Conservation (phyloP, 1,140 invertebrate species). For the Chrysomallon squamiferum region DNA sequence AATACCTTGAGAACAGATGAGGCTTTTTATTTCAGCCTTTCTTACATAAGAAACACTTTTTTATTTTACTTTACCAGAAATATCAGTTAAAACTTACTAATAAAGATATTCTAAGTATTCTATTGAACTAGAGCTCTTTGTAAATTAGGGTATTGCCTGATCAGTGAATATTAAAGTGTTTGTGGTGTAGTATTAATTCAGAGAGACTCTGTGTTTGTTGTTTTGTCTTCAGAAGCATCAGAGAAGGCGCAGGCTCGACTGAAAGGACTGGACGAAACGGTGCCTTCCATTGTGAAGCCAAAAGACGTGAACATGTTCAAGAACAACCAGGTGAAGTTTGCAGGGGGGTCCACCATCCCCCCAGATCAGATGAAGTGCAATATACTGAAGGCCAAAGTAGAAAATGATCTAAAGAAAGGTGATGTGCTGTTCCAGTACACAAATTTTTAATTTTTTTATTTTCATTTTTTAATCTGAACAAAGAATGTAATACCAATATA, state of each 20-base stretch:
- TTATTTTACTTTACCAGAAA: too few species aligned
- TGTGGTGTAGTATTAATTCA: too few species aligned
- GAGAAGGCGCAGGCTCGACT: slow-evolving; percentile 61
- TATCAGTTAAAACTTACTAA: too few species aligned
- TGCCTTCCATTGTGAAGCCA: slow-evolving; percentile 28
- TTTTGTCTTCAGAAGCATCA: slow-evolving; percentile 49
- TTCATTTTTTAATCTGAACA: too few species aligned
- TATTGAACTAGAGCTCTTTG: too few species aligned
- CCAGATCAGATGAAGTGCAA: slow-evolving; percentile 93
- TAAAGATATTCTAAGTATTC: too few species aligned
- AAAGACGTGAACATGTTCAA: slow-evolving; percentile 64
- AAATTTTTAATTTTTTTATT: neutral
- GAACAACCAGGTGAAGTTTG: slow-evolving; percentile 67
- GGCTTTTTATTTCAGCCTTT: too few species aligned
- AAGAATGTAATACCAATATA: neutral
- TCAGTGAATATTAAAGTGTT: too few species aligned
- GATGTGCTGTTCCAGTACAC: slow-evolving; percentile 6
- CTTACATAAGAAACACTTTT: too few species aligned
- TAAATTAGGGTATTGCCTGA: too few species aligned
- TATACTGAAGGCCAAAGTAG: slow-evolving; percentile 81
- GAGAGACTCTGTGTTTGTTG: too few species aligned
- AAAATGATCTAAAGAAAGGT: slow-evolving; percentile 55
- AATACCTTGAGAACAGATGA: too few species aligned
- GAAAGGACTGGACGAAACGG: slow-evolving; percentile 61
- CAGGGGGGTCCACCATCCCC: slow-evolving; percentile 72